Evolutionary conservation across 2,113 vertebrate genomes (phyloP).

Genomic region (Rhinolophus sinicus): DNA sequence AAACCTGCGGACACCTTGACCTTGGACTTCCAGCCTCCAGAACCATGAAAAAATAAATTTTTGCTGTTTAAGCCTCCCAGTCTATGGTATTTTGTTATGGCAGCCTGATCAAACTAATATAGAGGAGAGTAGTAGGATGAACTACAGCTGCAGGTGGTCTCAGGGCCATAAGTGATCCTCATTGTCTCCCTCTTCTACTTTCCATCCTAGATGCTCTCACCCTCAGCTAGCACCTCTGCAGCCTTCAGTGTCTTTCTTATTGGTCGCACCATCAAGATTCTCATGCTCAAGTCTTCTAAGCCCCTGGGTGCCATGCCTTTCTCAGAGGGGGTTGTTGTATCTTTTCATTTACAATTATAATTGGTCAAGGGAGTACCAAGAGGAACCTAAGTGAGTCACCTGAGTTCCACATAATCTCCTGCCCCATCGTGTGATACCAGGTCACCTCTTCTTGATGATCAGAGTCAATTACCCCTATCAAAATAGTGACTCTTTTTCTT

Average conservation of each 20-base stretch:
- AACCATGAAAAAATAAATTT: not conserved
- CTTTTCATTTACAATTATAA: not conserved
- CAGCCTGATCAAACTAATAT: not conserved
- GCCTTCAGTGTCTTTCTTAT: not conserved
- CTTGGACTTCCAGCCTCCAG: not conserved
- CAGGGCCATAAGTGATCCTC: not conserved
- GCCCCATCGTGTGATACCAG: not conserved
- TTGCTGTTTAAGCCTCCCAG: not conserved
- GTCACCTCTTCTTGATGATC: not conserved
- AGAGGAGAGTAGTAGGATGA: not conserved
- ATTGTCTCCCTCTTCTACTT: not conserved
- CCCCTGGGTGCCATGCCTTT: not conserved
- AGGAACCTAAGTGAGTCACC: not conserved
- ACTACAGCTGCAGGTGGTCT: not conserved
- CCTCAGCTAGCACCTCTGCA: not conserved
- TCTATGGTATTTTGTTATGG: not conserved
- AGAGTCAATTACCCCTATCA: not conserved
- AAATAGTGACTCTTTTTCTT: not conserved
- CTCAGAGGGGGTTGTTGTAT: not conserved
- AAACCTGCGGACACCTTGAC: not conserved
- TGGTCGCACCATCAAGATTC: not conserved
- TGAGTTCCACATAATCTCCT: not conserved
- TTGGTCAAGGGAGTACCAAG: not conserved
- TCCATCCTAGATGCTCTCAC: not conserved
- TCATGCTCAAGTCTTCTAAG: not conserved